Percentiles rank a stretch among this genome's conserved stretches.
Evolutionary conservation across 2,797 vertebrate species (phyloP).

Genomic region (Avahi laniger): DNA sequence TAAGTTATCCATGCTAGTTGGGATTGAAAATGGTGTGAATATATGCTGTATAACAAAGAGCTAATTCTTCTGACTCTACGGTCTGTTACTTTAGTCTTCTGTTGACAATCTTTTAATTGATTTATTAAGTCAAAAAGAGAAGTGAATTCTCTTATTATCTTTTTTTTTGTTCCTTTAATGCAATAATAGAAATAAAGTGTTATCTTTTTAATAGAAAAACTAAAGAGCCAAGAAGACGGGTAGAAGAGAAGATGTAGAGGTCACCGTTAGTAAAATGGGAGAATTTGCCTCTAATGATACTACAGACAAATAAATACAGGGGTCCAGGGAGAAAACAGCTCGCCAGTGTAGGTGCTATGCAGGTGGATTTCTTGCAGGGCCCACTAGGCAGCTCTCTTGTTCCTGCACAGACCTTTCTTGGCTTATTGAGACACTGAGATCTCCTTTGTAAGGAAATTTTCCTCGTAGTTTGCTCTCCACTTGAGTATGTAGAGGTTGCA

Average conservation of each 20-base stretch:
- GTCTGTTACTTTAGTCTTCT: neutral
- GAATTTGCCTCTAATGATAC: neutral
- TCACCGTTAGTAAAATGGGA: neutral
- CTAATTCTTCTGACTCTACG: neutral
- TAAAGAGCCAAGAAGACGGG: neutral
- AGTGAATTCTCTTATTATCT: neutral
- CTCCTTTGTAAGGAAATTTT: neutral
- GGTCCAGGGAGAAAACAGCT: accelerated
- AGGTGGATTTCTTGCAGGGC: neutral
- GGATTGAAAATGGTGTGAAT: neutral
- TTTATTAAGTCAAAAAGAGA: conserved; percentile 2
- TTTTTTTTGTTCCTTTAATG: too few species aligned
- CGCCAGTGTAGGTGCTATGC: accelerated
- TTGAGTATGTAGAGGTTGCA: neutral
- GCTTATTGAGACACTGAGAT: neutral
- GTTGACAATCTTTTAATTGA: neutral
- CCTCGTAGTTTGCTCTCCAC: neutral
- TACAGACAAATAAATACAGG: too few species aligned
- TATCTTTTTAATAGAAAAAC: neutral
- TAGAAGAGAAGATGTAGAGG: neutral
- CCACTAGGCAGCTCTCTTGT: conserved; percentile 16
- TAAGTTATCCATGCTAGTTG: neutral
- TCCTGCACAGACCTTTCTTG: neutral
- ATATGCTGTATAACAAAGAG: neutral
- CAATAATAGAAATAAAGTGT: neutral